These are phyloP conservation scores for Ianthella basta DNA, from an alignment of 37 sponge, comb jelly and placozoan species.

Conservation along the genomic window DNA sequence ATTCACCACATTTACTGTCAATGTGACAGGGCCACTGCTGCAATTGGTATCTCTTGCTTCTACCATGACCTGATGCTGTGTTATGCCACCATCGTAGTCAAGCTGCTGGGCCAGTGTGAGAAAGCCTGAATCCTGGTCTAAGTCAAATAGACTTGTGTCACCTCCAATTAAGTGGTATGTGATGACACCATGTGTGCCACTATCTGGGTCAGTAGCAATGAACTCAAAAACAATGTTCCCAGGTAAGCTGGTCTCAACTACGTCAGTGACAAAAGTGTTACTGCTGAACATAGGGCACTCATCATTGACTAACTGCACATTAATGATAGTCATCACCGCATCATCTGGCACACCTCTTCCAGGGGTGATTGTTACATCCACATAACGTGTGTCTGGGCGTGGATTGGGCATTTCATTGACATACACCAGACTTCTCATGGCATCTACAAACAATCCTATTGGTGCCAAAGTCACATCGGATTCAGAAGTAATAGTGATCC, in stretches of 20 bases:
- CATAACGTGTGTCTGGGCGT: constrained; percentile 46
- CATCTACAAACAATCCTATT: constrained; percentile 40
- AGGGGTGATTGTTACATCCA: constrained; percentile 65
- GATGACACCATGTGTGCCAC: constrained; percentile 51
- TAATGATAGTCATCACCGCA: constrained; percentile 51
- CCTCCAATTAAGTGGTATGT: constrained; percentile 3
- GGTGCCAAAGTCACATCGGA: constrained; percentile 15
- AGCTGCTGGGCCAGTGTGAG: not conserved
- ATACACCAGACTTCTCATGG: constrained; percentile 54
- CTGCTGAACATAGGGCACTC: constrained; percentile 54
- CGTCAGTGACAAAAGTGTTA: not conserved
- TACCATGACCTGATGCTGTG: not conserved
- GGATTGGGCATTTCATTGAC: constrained; percentile 69
- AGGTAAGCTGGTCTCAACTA: constrained; percentile 23
- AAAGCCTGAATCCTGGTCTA: not conserved
- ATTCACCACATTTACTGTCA: not conserved
- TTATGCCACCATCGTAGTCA: constrained; percentile 5
- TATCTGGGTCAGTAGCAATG: constrained; percentile 55
- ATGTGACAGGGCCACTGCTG: not conserved
- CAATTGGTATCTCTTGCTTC: not conserved
- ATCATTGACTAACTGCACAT: constrained; percentile 67
- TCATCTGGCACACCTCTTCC: constrained; percentile 76
- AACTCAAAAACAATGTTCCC: constrained; percentile 42
- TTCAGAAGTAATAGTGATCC: constrained; percentile 19
- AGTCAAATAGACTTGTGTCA: not conserved